These are phyloP conservation scores for Eupithecia pulchellata DNA, from an alignment of 2,888 invertebrate genomes.

Conservation along the genomic window DNA sequence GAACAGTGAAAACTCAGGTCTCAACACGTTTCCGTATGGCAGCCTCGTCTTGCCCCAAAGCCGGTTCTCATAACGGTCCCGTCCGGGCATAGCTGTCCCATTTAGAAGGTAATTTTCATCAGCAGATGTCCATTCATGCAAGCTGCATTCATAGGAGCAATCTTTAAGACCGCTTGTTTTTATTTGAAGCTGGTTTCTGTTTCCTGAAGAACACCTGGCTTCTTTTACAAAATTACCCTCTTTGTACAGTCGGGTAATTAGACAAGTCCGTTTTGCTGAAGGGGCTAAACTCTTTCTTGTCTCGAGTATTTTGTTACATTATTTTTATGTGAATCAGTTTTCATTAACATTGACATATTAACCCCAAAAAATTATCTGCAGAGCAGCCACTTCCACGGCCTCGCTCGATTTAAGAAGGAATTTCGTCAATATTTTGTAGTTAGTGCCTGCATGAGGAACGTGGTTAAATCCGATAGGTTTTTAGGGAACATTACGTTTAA, in stretches of 20 bases:
- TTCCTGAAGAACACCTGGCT: conserved; percentile 25
- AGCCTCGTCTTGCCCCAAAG: conserved; percentile 20
- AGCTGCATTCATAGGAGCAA: conserved; percentile 13
- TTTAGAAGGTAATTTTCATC: conserved; percentile 12
- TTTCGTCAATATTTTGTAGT: too few relatives aligned
- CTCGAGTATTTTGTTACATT: too few relatives aligned
- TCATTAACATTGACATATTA: too few relatives aligned
- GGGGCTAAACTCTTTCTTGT: too few relatives aligned
- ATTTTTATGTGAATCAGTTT: too few relatives aligned
- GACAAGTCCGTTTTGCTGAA: background rate
- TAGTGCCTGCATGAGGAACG: too few relatives aligned
- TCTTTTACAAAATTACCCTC: background rate
- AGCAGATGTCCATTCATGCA: conserved; percentile 17
- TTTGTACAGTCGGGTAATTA: background rate
- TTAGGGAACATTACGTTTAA: too few relatives aligned
- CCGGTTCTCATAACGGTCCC: conserved; percentile 30
- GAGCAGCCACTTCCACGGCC: too few relatives aligned
- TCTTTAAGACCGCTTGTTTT: conserved; percentile 4
- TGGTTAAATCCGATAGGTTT: too few relatives aligned
- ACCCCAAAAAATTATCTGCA: too few relatives aligned
- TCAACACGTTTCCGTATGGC: conserved; percentile 8
- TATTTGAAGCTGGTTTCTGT: conserved; percentile 16
- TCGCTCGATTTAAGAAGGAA: too few relatives aligned
- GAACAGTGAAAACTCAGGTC: conserved; percentile 2
- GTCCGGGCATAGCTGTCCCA: conserved; percentile 1